Base-by-base conservation (phyloP, 2,113 vertebrate species). In the Aldabrachelys gigantea region DNA sequence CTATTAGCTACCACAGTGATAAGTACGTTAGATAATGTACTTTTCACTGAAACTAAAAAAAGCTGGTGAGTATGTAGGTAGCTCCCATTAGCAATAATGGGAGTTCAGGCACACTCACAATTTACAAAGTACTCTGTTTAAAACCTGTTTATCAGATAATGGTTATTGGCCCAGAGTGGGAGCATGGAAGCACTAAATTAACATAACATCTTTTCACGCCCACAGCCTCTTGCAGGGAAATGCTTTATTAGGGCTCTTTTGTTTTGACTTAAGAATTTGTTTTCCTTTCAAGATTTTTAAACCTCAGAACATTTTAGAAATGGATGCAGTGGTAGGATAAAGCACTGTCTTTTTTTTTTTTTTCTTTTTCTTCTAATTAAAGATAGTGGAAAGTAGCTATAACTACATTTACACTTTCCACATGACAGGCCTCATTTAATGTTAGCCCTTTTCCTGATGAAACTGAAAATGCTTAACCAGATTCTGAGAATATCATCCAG, bases 81-180 rank as follows among this genome's bases (percentile, higher is more conserved):
- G 88, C 82, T 97, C 96, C 87, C 96, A 95, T 96, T 95, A 97
- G 47, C 95, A 97, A 89, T 97, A 96, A 97, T 97, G 90, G 92
- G 80, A 95, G 47, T 96, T 97, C 91, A 91, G 84, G 62, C 83
- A 82, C 75, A 93, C 91, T 95, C 1, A 0, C 85, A 94, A 79
- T 62, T 95, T 93, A 96, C 50, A 96, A 96, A 98, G 95, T 91
- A 69, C 79, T 92, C 94, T 82, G 82, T 92, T 89, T 91, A 62
- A 95, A 94, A 57, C 47, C 56, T 95, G 38, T 94, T 98, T 97
- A 90, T 95, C 86, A 96, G 52, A 41, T 95, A 93, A 85, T 93
- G 87, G 25, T 90, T 95, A 38, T 75, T 88, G 72, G 2, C 84
- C 22, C 31, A 13, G 31, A 87, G 52, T 76, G 21, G 84, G 52